Conservation (phyloP, 2,113 vertebrate genomes). For the Nycticebus coucang region DNA sequence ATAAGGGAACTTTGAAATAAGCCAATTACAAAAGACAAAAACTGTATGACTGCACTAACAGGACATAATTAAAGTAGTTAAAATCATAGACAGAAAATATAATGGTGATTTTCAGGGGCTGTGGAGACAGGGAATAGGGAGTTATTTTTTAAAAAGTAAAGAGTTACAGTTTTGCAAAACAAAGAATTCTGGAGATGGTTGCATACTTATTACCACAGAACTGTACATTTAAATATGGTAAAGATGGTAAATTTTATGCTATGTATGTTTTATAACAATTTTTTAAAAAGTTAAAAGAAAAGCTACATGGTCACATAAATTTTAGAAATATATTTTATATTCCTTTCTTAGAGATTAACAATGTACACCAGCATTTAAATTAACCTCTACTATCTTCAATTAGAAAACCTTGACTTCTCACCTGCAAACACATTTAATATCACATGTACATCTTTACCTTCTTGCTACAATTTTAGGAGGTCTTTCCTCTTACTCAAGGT, state of each 20-base stretch:
- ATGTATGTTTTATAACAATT: not conserved
- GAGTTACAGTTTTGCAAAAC: not conserved
- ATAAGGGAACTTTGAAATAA: slow-evolving; percentile 37
- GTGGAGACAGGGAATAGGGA: not conserved
- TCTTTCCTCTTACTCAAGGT: not conserved
- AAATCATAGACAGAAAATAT: not conserved
- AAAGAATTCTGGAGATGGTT: not conserved
- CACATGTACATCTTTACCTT: not conserved
- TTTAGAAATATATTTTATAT: not conserved
- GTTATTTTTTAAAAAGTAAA: not conserved
- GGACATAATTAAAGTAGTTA: not conserved
- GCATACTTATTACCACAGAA: not conserved
- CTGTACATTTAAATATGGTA: not conserved
- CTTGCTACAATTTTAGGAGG: not conserved
- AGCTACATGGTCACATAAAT: not conserved
- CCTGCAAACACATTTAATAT: not conserved
- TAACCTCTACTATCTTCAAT: not conserved
- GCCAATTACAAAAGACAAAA: not conserved
- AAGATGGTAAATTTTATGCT: not conserved
- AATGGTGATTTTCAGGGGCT: not conserved
- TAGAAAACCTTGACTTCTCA: slow-evolving; percentile 15
- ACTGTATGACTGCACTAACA: not conserved
- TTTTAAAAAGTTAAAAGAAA: not conserved
- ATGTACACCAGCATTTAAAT: not conserved
- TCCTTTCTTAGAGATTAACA: slow-evolving; percentile 6